Conservation (phyloP, 1,140 invertebrate species). For the Drosophila dunni region DNA sequence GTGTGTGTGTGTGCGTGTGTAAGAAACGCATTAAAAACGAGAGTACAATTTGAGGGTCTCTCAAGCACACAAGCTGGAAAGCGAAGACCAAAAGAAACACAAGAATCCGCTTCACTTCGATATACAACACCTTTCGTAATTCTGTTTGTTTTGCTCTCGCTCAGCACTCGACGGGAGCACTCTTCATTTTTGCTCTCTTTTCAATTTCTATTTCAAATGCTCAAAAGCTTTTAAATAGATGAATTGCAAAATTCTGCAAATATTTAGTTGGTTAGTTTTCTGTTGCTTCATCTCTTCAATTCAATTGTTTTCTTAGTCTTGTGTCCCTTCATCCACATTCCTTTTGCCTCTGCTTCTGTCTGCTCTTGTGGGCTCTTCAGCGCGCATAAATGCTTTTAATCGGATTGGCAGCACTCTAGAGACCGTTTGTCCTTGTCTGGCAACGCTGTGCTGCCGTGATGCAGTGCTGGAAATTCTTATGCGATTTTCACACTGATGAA, state of each 20-base stretch:
- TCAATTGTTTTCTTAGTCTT: not conserved
- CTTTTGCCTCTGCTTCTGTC: no score
- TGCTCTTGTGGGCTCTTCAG: not conserved
- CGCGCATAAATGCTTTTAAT: not conserved
- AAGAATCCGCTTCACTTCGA: not conserved
- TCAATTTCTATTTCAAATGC: not conserved
- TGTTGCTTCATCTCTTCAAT: not conserved
- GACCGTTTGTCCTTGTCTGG: not conserved
- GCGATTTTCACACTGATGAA: not conserved
- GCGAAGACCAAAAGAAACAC: not conserved
- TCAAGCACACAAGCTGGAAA: conserved; percentile 5
- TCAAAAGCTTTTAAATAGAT: conserved; percentile 9
- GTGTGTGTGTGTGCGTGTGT: conserved; percentile 18
- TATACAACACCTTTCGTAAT: conserved; percentile 1
- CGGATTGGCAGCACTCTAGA: conserved; percentile 10
- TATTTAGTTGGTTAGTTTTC: not conserved
- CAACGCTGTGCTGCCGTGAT: not conserved
- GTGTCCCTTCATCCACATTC: not conserved
- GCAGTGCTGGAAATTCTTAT: not conserved
- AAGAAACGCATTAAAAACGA: conserved; percentile 48
- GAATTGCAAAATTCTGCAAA: conserved; percentile 5
- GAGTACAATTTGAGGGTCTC: conserved; percentile 32
- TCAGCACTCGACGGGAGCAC: not conserved
- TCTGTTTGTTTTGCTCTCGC: not conserved
- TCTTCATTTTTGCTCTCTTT: not conserved